A percentile compares a stretch with the other conserved stretches of the same genome.
These are phyloP conservation scores for Frankliniella fusca DNA, from an alignment of 2,888 invertebrate genomes.

Conservation along the genomic window DNA sequence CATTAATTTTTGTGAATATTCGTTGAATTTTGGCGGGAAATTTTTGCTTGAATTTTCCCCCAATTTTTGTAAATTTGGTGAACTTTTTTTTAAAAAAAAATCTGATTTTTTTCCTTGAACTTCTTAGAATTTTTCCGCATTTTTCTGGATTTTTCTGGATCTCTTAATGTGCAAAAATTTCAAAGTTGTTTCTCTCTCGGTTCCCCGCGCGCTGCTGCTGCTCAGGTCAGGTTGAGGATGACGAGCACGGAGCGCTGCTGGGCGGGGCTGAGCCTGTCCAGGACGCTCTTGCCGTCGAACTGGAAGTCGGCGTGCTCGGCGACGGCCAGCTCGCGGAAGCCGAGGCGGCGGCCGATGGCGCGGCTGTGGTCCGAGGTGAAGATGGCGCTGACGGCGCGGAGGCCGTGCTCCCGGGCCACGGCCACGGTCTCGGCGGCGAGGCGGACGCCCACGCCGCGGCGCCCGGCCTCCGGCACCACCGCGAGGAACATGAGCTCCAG, in stretches of 20 bases:
- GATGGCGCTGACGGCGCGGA: not conserved
- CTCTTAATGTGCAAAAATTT: too few relatives aligned
- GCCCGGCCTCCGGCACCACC: not conserved
- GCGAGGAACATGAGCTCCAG: conserved; percentile 11
- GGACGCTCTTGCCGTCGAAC: not conserved
- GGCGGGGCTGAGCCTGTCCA: not conserved
- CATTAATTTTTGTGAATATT: too few relatives aligned
- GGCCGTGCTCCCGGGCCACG: not conserved
- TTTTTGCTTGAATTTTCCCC: too few relatives aligned
- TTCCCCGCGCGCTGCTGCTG: too few relatives aligned
- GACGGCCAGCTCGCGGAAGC: not conserved
- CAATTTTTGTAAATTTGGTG: too few relatives aligned
- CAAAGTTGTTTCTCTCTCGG: too few relatives aligned
- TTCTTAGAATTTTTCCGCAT: too few relatives aligned
- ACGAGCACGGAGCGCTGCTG: not conserved
- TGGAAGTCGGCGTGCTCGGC: not conserved
- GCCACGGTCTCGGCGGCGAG: not conserved
- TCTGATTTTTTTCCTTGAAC: too few relatives aligned
- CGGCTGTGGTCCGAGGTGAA: not conserved
- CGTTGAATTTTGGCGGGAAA: too few relatives aligned
- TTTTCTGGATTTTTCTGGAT: too few relatives aligned
- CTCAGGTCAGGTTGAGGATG: not conserved
- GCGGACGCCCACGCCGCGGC: not conserved
- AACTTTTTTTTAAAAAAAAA: too few relatives aligned
- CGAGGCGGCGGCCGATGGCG: not conserved